Base-by-base conservation (phyloP, 2,888 invertebrate genomes). In the Malthinus seriepunctatus region DNA sequence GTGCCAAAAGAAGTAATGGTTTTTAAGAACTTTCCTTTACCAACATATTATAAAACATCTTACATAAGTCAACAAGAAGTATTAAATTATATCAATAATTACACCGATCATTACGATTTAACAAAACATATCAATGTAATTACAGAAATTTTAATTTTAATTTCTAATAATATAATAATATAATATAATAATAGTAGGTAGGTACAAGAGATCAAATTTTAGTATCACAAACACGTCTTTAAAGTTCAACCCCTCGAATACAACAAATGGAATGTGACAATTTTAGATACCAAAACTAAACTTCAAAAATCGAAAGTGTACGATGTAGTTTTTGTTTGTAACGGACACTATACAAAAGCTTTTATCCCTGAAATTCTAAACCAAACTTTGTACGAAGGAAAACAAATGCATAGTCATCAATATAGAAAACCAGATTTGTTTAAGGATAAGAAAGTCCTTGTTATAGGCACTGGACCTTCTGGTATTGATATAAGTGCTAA, bases 401-500 rank as follows among this genome's bases (percentile, higher is more conserved):
- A 64, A 35, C 71, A 72, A 53, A 65, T 78, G 10, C 95, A 96
- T 80, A 94, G 93, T 72, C 93, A 94, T 75, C 86, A 90, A 72
- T 96, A 93, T 78, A 82, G 95, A 59, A 81, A 82, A 5, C 87
- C 91, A 0, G 86, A 88, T 39, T 74, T 81, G 14, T 95, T 88
- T 76, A 66, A 78, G 33, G 85, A 81, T 56, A 84, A 86, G 73
- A 82, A 78, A 7, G 92, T 95, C 0, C 83, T 92, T 32, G 86
- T 94, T 9, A 81, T 95, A 33, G 95, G 95, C 1, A 93, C 91
- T 0, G 93, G 91, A 0, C 89, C 93, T 14, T 94, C 94, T 3
- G 95, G 94, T 11, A 83, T 87, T 77, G 90, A 91, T 74, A 85
- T 91, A 44, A 85, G 88, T 0, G 71, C 85, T 46, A 86, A 88